These are phyloP conservation scores for Euwallacea fornicatus DNA, from an alignment of 1,140 invertebrate species.

Conservation along the genomic window DNA sequence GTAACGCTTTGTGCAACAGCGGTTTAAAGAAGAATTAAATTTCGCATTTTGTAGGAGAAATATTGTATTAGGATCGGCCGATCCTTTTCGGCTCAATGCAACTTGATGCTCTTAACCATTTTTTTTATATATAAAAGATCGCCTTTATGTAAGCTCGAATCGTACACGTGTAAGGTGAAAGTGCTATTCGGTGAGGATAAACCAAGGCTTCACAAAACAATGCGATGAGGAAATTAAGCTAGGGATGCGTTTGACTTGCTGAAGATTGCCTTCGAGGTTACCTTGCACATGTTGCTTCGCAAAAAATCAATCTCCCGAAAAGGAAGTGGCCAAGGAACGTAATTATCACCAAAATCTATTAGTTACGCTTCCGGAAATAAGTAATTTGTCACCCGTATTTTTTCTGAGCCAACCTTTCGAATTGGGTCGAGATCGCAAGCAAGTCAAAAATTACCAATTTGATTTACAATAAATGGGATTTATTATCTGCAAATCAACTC, in stretches of 20 bases:
- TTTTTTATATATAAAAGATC: constrained; percentile 6
- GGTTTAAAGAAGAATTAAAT: constrained; percentile 33
- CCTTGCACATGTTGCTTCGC: constrained; percentile 10
- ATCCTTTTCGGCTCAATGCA: constrained; percentile 22
- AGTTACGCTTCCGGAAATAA: constrained; percentile 30
- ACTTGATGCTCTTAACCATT: constrained; percentile 27
- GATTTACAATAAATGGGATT: too few species aligned
- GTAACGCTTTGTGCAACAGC: constrained; percentile 15
- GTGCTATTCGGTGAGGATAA: background rate
- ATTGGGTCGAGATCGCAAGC: constrained; percentile 13
- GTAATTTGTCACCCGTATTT: constrained; percentile 25
- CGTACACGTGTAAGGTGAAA: background rate
- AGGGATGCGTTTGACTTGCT: background rate
- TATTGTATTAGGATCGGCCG: constrained; percentile 20
- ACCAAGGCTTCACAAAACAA: background rate
- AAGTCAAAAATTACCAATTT: too few species aligned
- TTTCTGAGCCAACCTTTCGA: constrained; percentile 8
- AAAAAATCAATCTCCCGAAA: constrained; percentile 15
- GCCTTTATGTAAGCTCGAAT: background rate
- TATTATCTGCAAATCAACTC: too few species aligned
- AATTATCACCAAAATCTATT: constrained; percentile 30
- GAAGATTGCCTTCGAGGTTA: constrained; percentile 7
- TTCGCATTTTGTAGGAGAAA: constrained; percentile 25
- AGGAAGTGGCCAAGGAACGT: constrained; percentile 18
- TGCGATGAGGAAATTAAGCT: constrained; percentile 2